These are phyloP conservation scores for Alcis repandata DNA, from an alignment of 2,888 invertebrate genomes.

Conservation along the genomic window DNA sequence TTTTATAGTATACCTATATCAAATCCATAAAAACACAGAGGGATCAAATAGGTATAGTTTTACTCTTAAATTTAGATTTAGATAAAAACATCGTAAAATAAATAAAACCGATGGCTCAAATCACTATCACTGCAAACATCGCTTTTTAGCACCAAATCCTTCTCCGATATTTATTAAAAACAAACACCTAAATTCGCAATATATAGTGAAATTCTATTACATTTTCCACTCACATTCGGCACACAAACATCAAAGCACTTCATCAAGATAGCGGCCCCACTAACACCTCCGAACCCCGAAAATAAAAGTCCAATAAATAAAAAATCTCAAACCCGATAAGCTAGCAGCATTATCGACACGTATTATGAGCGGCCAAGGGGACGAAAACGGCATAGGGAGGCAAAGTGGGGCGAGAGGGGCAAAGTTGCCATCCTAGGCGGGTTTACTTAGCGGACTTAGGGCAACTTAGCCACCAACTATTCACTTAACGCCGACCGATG, in stretches of 20 bases:
- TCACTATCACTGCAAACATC: no score
- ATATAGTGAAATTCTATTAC: slow-evolving; percentile 3
- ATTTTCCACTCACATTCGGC: slow-evolving; percentile 11
- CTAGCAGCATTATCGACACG: slow-evolving; percentile 49
- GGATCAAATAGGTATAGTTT: no score
- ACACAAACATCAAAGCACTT: slow-evolving; percentile 19
- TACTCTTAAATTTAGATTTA: no score
- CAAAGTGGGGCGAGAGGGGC: slow-evolving; percentile 18
- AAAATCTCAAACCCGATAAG: slow-evolving; percentile 43
- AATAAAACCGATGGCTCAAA: no score
- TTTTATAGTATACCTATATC: no score
- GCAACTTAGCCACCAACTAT: slow-evolving; percentile 61
- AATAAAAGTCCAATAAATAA: slow-evolving; percentile 44
- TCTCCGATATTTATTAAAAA: no score
- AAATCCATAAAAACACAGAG: no score
- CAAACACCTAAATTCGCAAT: neutral
- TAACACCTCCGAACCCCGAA: slow-evolving; percentile 33
- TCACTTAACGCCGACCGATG: slow-evolving; percentile 60
- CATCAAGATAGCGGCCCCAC: slow-evolving; percentile 17
- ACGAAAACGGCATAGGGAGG: slow-evolving; percentile 32
- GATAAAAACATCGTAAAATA: no score
- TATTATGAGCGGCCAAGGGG: slow-evolving; percentile 47
- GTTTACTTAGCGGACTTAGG: slow-evolving; percentile 63
- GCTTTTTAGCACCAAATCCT: no score
- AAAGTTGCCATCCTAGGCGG: slow-evolving; percentile 43